Percentiles rank a stretch among this genome's conserved stretches.
phyloP scores from a whole-genome alignment of 2,888 invertebrate genomes.

The Drosophila setosimentum region DNA sequence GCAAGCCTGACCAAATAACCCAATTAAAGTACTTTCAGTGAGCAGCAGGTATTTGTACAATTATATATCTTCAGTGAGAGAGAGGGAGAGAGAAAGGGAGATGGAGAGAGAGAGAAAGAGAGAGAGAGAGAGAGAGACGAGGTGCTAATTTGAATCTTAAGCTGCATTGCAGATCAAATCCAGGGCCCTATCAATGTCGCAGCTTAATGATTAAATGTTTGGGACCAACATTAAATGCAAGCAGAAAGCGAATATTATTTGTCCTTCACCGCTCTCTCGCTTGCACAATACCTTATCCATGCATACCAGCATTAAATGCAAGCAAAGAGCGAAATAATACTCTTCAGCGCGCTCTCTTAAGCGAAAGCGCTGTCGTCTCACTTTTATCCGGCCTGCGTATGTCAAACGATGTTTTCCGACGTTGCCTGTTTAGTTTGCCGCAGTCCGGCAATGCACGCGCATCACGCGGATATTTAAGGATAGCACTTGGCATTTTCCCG shows the following conservation, averaged over 20 bases:
- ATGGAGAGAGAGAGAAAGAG: neutral
- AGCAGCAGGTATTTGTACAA: constrained; percentile 3
- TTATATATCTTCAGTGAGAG: neutral
- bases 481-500: constrained; percentile 25
- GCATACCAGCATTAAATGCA: constrained; percentile 5
- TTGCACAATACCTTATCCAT: constrained; percentile 1
- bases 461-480: constrained; percentile 60
- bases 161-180: constrained; percentile 43
- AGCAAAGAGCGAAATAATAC: constrained; percentile 6
- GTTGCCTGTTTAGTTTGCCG: constrained; percentile 71
- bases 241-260: constrained; percentile 3
- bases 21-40: constrained; percentile 45
- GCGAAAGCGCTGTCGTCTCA: constrained; percentile 39
- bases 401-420: constrained; percentile 32
- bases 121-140: neutral
- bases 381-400: constrained; percentile 56
- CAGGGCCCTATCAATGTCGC: constrained; percentile 30
- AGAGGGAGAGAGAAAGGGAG: neutral
- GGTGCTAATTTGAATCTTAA: constrained; percentile 68
- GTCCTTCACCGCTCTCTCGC: constrained; percentile 12
- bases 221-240: neutral
- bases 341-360: constrained; percentile 30
- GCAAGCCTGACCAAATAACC: constrained; percentile 77
- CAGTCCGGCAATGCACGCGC: constrained; percentile 72
- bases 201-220: neutral